phyloP scores from a whole-genome alignment of 2,113 vertebrate species.

The Oreochromis niloticus region DNA sequence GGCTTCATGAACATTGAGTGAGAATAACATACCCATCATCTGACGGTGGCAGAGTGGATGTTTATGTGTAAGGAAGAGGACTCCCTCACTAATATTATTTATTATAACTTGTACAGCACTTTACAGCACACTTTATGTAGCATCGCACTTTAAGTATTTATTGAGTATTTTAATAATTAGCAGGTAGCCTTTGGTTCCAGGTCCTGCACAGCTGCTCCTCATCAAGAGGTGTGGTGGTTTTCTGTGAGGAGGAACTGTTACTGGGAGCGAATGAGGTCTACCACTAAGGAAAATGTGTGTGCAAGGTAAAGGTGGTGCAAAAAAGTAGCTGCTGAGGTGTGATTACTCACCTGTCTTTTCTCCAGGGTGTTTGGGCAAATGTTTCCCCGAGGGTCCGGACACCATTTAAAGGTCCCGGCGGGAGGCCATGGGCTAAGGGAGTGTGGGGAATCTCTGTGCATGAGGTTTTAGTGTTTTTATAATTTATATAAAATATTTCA shows the following conservation, averaged over 20 bases:
- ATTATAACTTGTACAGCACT: not conserved
- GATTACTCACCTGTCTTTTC: not conserved
- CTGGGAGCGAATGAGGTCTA: not conserved
- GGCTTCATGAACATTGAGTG: not conserved
- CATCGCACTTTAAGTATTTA: not conserved
- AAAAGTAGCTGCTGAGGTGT: not conserved
- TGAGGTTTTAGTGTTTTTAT: no score
- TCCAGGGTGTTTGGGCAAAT: not conserved
- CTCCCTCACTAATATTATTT: not conserved
- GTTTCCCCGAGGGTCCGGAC: rapidly evolving
- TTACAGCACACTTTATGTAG: not conserved
- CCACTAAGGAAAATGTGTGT: not conserved
- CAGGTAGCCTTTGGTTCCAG: not conserved
- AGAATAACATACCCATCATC: not conserved
- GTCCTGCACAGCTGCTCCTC: not conserved
- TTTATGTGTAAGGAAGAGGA: not conserved
- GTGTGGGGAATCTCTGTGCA: not conserved
- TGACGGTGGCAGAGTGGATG: rapidly evolving
- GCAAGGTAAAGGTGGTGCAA: not conserved
- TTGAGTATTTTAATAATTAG: not conserved
- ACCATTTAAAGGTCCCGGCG: not conserved
- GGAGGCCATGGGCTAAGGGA: not conserved
- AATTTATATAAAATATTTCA: not conserved
- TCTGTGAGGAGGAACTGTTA: not conserved
- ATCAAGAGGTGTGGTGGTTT: not conserved